Evolutionary conservation across 1,140 invertebrate species (phyloP).

Genomic region (Saccostrea glomerata): DNA sequence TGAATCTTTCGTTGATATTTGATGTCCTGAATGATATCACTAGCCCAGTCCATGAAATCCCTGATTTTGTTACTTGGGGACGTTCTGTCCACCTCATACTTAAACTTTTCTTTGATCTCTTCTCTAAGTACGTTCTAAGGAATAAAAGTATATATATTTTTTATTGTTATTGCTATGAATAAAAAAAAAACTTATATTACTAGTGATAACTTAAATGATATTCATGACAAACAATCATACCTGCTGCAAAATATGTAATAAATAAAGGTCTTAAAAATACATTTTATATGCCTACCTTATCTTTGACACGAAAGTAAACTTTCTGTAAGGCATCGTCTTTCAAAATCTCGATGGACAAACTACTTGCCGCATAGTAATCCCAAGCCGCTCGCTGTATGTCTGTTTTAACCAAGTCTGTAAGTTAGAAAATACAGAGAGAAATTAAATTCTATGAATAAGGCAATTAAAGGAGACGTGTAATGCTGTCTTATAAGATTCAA

Average conservation of each 20-base stretch:
- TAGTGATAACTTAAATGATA: not conserved
- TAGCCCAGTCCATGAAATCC: slow-evolving; percentile 76
- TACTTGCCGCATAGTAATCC: slow-evolving; percentile 67
- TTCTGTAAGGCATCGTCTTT: slow-evolving; percentile 76
- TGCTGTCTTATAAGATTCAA: too few species aligned
- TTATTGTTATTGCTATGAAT: too few species aligned
- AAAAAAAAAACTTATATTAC: not conserved
- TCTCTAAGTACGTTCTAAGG: slow-evolving; percentile 73
- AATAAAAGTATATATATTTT: not conserved
- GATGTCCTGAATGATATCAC: slow-evolving; percentile 76
- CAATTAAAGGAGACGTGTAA: too few species aligned
- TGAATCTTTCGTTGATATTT: slow-evolving; percentile 72
- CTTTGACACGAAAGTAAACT: slow-evolving; percentile 75
- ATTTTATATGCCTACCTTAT: slow-evolving; percentile 68
- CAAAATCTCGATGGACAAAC: slow-evolving; percentile 75
- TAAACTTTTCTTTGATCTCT: slow-evolving; percentile 77
- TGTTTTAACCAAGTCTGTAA: not conserved
- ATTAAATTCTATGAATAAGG: too few species aligned
- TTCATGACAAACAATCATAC: too few species aligned
- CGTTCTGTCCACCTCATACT: slow-evolving; percentile 75
- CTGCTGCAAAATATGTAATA: too few species aligned
- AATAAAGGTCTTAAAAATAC: too few species aligned
- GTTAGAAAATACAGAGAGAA: not conserved
- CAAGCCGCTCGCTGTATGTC: slow-evolving; percentile 59
- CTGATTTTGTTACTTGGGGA: slow-evolving; percentile 75